Conservation (phyloP, 2,113 vertebrate genomes). For the Parotia lawesii region DNA sequence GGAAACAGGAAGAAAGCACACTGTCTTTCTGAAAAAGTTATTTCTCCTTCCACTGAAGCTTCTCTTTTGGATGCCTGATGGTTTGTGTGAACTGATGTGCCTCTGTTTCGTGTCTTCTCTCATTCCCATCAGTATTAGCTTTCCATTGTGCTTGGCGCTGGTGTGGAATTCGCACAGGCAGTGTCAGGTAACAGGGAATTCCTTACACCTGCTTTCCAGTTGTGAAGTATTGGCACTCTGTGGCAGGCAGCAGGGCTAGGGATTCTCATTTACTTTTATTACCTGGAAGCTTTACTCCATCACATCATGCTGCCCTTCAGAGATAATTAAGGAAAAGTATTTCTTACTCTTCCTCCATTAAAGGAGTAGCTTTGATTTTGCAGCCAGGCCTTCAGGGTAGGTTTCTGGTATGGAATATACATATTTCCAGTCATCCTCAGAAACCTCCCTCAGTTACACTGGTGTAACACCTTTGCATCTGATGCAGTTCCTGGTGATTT, state of each 20-base stretch:
- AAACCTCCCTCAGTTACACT: neutral
- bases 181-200: neutral
- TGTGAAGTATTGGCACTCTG: neutral
- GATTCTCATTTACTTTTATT: conserved; percentile 50
- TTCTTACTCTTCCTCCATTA: neutral
- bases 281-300: conserved; percentile 1
- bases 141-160: neutral
- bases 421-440: neutral
- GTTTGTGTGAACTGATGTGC: neutral
- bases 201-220: neutral
- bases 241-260: neutral
- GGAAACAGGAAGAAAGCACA: neutral
- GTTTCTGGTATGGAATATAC: neutral
- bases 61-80: neutral
- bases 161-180: neutral
- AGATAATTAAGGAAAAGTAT: conserved; percentile 11
- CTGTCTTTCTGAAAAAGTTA: neutral
- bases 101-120: neutral
- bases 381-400: neutral
- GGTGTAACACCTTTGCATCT: neutral
- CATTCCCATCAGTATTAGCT: neutral
- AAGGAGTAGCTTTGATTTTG: conserved; percentile 31
- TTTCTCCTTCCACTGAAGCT: neutral
- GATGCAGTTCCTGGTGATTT: neutral
- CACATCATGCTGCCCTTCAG: neutral